These are phyloP conservation scores for Oreochromis tanganicae DNA, from an alignment of 2,113 vertebrate genomes.

Conservation along the genomic window DNA sequence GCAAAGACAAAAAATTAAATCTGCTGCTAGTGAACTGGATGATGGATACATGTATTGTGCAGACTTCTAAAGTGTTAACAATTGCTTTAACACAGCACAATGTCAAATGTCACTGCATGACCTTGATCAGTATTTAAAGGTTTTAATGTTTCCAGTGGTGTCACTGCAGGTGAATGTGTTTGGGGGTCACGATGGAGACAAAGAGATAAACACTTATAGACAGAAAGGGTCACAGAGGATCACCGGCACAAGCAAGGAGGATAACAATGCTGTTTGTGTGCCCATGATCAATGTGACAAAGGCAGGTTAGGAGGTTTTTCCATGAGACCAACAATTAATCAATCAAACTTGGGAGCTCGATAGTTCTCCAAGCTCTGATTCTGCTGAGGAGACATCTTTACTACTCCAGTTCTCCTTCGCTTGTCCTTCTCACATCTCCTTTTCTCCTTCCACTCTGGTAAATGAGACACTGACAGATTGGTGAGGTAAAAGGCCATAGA, in stretches of 20 bases:
- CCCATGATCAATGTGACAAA: conserved; percentile 46
- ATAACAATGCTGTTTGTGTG: conserved; percentile 21
- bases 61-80: not conserved
- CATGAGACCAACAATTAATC: conserved; percentile 41
- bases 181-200: not conserved
- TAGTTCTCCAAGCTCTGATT: conserved; percentile 40
- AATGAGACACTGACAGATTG: conserved; percentile 60
- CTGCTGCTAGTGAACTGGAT: not conserved
- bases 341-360: conserved; percentile 46
- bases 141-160: not conserved
- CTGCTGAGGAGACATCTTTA: conserved; percentile 65
- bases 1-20: not conserved
- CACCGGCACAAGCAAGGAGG: not conserved
- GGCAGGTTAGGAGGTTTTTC: conserved; percentile 29
- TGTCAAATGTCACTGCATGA: not conserved
- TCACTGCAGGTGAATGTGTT: not conserved
- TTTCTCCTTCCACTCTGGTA: conserved; percentile 26
- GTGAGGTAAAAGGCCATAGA: conserved; percentile 54
- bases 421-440: conserved; percentile 6
- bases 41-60: not conserved
- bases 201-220: not conserved
- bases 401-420: conserved; percentile 9
- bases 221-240: not conserved
- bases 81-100: not conserved
- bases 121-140: conserved; percentile 1